Evolutionary conservation across 2,888 invertebrate species (phyloP).

Genomic region (Colostygia pectinataria): DNA sequence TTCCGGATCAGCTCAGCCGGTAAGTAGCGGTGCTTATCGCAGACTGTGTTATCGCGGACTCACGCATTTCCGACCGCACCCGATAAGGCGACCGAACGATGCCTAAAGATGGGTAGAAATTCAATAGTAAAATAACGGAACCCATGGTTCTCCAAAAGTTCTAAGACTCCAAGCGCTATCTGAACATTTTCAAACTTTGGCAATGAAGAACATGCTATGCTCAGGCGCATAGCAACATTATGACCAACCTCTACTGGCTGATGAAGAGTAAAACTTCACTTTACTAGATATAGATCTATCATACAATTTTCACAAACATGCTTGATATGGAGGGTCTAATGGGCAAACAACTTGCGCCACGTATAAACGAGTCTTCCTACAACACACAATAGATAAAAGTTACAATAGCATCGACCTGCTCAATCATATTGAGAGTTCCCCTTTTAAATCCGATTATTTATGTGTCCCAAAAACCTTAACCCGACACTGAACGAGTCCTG

Average conservation of each 20-base stretch:
- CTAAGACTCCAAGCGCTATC: background rate
- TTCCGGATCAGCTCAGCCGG: constrained; percentile 82
- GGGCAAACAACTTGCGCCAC: constrained; percentile 18
- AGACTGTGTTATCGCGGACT: constrained; percentile 77
- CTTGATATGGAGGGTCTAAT: constrained; percentile 19
- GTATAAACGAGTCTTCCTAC: constrained; percentile 22
- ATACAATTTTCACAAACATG: constrained; percentile 1
- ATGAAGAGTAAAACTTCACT: background rate
- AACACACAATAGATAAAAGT: constrained; percentile 5
- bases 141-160: constrained; percentile 1
- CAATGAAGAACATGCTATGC: background rate
- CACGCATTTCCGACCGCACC: constrained; percentile 83
- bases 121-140: constrained; percentile 29
- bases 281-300: background rate
- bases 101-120: constrained; percentile 50
- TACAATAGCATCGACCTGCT: constrained; percentile 7
- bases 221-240: constrained; percentile 6
- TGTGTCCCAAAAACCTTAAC: background rate
- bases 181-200: background rate
- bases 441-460: background rate
- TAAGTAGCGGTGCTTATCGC: constrained; percentile 82
- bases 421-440: background rate
- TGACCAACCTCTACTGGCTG: background rate
- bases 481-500: constrained; percentile 4
- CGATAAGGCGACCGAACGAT: constrained; percentile 69